Percentiles rank a stretch among this genome's conserved stretches.
These are phyloP conservation scores for Sinocyclocheilus maitianheensis DNA, from an alignment of 2,113 vertebrate genomes.

Conservation along the genomic window DNA sequence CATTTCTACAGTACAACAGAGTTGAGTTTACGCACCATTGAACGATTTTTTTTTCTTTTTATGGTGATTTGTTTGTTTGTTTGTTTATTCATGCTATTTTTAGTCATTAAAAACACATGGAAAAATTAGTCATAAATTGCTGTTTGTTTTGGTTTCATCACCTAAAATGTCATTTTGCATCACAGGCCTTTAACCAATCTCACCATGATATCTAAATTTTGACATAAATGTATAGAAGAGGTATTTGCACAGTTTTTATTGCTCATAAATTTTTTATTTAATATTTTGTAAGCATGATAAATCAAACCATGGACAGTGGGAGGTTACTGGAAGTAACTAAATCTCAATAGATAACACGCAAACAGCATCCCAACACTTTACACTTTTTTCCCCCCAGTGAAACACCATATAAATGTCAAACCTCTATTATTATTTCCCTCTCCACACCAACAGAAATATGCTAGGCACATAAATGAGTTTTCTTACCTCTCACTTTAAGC, in stretches of 20 bases:
- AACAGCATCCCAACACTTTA: neutral
- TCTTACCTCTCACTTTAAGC: slow-evolving; percentile 14
- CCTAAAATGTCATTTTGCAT: too few relatives aligned
- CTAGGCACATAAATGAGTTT: slow-evolving; percentile 1
- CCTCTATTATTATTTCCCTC: neutral
- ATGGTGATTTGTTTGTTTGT: neutral
- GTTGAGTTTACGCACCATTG: neutral
- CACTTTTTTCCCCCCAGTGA: neutral
- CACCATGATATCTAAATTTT: neutral
- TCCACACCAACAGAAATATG: neutral
- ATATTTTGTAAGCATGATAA: neutral
- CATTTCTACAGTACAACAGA: neutral
- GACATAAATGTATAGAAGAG: neutral
- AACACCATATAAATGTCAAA: slow-evolving; percentile 4
- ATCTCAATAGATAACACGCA: neutral
- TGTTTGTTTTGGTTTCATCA: neutral
- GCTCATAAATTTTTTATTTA: neutral
- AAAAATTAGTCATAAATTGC: neutral
- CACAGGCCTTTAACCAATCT: neutral
- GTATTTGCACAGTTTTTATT: neutral
- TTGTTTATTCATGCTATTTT: too few relatives aligned
- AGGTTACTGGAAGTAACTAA: neutral
- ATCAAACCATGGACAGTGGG: neutral
- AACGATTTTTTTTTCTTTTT: neutral
- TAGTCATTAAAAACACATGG: too few relatives aligned